Evolutionary conservation across 2,113 vertebrate species (phyloP), one percentile per base, ranked within the genome.

Genomic region (Tachysurus vachellii): DNA sequence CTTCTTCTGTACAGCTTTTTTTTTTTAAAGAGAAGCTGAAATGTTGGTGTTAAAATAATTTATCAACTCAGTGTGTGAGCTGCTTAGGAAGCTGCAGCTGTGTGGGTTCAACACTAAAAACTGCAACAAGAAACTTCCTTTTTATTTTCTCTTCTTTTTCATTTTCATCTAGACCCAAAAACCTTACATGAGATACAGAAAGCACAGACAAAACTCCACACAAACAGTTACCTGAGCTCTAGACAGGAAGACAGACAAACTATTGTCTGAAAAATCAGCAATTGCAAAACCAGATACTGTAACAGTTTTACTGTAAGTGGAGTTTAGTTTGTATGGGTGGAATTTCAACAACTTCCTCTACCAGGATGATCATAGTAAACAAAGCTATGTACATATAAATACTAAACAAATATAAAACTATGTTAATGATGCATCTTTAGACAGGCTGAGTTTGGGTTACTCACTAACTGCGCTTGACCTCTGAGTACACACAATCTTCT

Each of bases 401-500:
- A 73, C 42, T 11, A 75, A 68, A 31, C 2, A n/a, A 10, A n/a
- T 13, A 64, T 36, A 64, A n/a, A 64, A 5, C n/a, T 3, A 7
- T 66, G 12, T 31, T 28, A 28, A 1, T 53, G 23, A 6, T n/a
- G 6, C 6, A 10, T 21, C 16, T 16, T 31, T 21, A 31, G 53
- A 19, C 21, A 26, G 23, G 44, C 44, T 13, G 47, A 14, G 2
- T 21, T 26, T 9, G 14, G 19, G 12, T 13, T 5, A 62, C 80
- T 83, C 44, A 83, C 1, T 26, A n/a, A 36, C 17, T 26, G 26
- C 21, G 36, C 6, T 81, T 57, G 71, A 87, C 70, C 0, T 66
- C 54, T 3, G 80, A 87, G 80, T 87, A 87, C 47, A 83, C 28
- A n/a, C 80, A 83, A 1, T 87, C 80, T 0, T 87, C 80, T 23